phyloP scores from a whole-genome alignment of 2,888 invertebrate species.

The Meliscaeva auricollis region DNA sequence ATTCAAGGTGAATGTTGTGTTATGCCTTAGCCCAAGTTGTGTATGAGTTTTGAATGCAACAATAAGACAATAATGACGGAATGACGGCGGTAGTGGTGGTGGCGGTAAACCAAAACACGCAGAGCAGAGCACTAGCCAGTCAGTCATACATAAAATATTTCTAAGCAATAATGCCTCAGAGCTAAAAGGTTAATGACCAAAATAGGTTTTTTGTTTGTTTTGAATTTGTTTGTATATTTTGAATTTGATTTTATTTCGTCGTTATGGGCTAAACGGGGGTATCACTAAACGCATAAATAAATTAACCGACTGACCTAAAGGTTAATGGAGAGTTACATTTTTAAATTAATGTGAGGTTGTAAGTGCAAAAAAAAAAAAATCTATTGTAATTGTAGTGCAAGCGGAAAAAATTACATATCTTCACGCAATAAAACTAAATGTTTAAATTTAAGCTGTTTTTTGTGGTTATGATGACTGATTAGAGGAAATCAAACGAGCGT shows the following conservation, averaged over 20 bases:
- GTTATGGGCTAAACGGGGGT: neutral
- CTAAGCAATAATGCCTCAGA: neutral
- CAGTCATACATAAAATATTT: neutral
- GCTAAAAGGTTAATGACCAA: conserved; percentile 8
- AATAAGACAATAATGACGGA: neutral
- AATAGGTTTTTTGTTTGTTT: neutral
- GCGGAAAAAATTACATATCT: too few species aligned
- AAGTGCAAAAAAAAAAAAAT: neutral
- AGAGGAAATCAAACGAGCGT: too few species aligned
- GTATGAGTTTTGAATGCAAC: neutral
- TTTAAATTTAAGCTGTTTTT: too few species aligned
- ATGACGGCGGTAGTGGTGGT: neutral
- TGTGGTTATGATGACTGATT: too few species aligned
- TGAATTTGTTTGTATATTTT: neutral
- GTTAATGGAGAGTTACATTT: conserved; percentile 10
- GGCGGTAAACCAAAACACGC: neutral
- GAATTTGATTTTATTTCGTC: neutral
- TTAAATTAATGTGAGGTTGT: neutral
- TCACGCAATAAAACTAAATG: too few species aligned
- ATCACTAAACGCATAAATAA: neutral
- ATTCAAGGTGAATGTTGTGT: conserved; percentile 26
- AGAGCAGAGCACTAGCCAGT: neutral
- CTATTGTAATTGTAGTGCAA: too few species aligned
- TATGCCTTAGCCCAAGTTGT: neutral
- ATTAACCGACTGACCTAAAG: neutral